Evolutionary conservation across 2,888 invertebrate genomes (phyloP).

Genomic region (Synanthedon vespiformis): DNA sequence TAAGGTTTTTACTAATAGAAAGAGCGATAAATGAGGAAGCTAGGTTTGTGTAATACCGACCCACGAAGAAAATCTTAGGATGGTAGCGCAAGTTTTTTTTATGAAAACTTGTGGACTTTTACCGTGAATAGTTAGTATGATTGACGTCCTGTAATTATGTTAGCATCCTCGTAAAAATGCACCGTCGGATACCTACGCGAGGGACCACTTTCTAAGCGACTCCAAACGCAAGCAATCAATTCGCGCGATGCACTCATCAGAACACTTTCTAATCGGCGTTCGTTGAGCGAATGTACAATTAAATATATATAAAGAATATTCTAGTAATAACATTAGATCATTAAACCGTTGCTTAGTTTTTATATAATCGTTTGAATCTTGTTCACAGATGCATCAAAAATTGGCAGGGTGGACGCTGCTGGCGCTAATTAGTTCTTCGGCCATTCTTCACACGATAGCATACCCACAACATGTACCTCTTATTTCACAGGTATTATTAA

Average conservation of each 20-base stretch:
- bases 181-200: conserved; percentile 17
- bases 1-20: no score
- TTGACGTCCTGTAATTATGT: conserved; percentile 46
- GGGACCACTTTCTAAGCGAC: conserved; percentile 59
- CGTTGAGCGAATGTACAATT: conserved; percentile 33
- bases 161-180: conserved; percentile 48
- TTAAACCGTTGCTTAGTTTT: background rate
- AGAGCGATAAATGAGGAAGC: no score
- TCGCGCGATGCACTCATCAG: conserved; percentile 61
- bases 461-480: conserved; percentile 67
- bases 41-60: no score
- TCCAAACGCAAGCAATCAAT: conserved; percentile 57
- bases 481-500: conserved; percentile 53
- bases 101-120: background rate
- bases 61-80: no score
- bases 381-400: conserved; percentile 69
- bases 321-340: background rate
- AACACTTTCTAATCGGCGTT: conserved; percentile 62
- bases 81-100: no score
- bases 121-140: conserved; percentile 14
- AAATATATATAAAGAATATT: conserved; percentile 19
- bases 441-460: conserved; percentile 75
- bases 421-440: conserved; percentile 75
- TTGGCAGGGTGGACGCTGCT: conserved; percentile 77
- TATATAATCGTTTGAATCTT: conserved; percentile 6